Conservation (phyloP, 2,113 vertebrate genomes). For the Alaudala cheleensis region DNA sequence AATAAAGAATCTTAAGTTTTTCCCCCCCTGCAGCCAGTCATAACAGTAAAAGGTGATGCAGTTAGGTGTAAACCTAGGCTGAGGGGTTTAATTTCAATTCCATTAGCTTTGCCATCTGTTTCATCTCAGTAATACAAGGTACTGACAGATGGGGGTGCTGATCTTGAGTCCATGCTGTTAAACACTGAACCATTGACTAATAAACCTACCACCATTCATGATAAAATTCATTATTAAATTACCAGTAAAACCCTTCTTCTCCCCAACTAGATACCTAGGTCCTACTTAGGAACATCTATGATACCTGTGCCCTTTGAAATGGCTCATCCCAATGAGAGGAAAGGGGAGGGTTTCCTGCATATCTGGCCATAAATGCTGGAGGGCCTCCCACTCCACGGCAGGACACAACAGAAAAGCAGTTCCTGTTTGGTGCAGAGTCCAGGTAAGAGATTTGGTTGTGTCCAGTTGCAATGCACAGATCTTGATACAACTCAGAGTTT, state of each 20-base stretch:
- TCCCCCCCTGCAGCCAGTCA: not conserved
- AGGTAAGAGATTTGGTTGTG: not conserved
- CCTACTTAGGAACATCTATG: not conserved
- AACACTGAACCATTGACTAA: not conserved
- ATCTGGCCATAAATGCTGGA: not conserved
- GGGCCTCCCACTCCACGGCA: not conserved
- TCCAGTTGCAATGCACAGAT: not conserved
- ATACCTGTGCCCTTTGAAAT: not conserved
- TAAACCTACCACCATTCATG: not conserved
- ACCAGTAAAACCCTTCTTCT: not conserved
- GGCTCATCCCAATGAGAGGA: not conserved
- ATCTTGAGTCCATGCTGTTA: not conserved
- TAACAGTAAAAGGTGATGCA: not conserved
- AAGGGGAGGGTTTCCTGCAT: not conserved
- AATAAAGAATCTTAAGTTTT: not conserved
- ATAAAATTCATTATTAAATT: not conserved
- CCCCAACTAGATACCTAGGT: not conserved
- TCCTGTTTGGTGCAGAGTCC: not conserved
- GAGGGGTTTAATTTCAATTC: conserved; percentile 20
- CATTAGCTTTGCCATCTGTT: conserved; percentile 29
- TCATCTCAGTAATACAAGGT: not conserved
- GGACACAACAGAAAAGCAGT: not conserved
- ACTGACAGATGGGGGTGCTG: conserved; percentile 3
- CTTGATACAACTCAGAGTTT: not conserved
- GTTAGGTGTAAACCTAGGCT: not conserved